A percentile compares a stretch with the other conserved stretches of the same genome.
Conservation (phyloP, 2,113 vertebrate species). For the Forbesichthys papilliferus region DNA sequence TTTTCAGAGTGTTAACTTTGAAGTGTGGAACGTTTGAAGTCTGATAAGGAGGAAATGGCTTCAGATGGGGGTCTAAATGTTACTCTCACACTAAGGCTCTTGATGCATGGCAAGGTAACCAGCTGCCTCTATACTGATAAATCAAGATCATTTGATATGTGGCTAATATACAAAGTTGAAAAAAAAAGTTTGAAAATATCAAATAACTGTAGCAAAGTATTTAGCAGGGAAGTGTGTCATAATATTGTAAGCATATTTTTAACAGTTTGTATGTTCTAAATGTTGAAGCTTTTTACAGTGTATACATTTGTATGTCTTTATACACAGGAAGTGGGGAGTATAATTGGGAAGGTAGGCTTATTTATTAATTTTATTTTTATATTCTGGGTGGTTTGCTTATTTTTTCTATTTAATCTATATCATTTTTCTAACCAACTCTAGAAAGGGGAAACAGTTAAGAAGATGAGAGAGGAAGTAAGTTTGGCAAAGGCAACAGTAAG, state of each 20-base stretch:
- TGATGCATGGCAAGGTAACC: conserved; percentile 93
- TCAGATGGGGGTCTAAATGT: conserved; percentile 85
- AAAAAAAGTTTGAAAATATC: no score
- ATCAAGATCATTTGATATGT: no score
- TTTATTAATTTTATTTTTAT: conserved; percentile 19
- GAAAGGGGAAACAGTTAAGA: conserved; percentile 96
- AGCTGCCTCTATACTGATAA: neutral
- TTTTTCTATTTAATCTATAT: neutral
- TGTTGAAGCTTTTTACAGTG: neutral
- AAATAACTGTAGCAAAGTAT: no score
- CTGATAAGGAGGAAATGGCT: conserved; percentile 80
- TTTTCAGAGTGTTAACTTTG: conserved; percentile 74
- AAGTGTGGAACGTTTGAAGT: conserved; percentile 67
- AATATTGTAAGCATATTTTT: conserved; percentile 1
- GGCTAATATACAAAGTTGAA: no score
- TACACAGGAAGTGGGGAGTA: conserved; percentile 90
- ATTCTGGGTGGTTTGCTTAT: neutral
- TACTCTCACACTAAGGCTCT: conserved; percentile 86
- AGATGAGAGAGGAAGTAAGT: conserved; percentile 94
- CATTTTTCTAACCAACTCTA: conserved; percentile 46
- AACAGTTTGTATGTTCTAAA: conserved; percentile 3
- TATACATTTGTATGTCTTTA: conserved; percentile 49
- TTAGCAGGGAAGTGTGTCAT: no score
- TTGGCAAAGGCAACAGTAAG: conserved; percentile 5
- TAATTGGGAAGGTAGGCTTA: conserved; percentile 87